Base-by-base conservation (phyloP, 2,113 vertebrate genomes). In the Hippocampus guttulatus region DNA sequence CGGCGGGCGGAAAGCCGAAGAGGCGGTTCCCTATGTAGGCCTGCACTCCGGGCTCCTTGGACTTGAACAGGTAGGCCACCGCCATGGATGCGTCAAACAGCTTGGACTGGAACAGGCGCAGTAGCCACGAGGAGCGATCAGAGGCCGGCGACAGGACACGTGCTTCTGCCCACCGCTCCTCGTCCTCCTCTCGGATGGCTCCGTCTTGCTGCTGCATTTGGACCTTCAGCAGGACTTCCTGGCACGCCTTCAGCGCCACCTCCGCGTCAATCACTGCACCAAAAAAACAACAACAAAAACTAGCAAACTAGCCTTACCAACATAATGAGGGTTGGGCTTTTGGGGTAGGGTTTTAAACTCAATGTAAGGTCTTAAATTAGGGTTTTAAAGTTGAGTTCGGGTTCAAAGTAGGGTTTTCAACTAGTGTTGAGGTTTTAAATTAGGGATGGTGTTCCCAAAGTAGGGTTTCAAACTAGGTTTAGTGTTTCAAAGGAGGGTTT, bases 81-180 rank as follows among this genome's bases (percentile, higher is more conserved):
- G 95, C 96, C 96, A 98, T 98, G 88, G 96, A 98, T 67, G 98
- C 94, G 61, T 98, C 96, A 6, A 98, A 98, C 6, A 98, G 93
- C 75, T 98, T 98, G 55, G 96, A 98, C 72, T 98, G 96, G 1
- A 98, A 98, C 30, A 98, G 92, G 7, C 96, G 93, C 2, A 98
- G 92, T 2, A 98, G 92, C 96, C 95, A 97, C 0, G 96, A 98
- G 77, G 52, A 55, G 21, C 97, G 95, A 80, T 95, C 96, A n/a
- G 94, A 95, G 0, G 95, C 94, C 78, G 92, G 91, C 68, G 88
- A 91, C 0, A 93, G 81, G 3, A 87, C 73, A 1, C 84, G 77
- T 43, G 75, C 67, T 2, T 77, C 58, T 49, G 47, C 55, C 10
- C 66, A 25, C 8, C 66, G 27, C 0, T 95, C 93, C 21, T 92